These are phyloP conservation scores for Phylloscopus whistleri DNA, from an alignment of 2,113 vertebrate genomes.

Conservation along the genomic window DNA sequence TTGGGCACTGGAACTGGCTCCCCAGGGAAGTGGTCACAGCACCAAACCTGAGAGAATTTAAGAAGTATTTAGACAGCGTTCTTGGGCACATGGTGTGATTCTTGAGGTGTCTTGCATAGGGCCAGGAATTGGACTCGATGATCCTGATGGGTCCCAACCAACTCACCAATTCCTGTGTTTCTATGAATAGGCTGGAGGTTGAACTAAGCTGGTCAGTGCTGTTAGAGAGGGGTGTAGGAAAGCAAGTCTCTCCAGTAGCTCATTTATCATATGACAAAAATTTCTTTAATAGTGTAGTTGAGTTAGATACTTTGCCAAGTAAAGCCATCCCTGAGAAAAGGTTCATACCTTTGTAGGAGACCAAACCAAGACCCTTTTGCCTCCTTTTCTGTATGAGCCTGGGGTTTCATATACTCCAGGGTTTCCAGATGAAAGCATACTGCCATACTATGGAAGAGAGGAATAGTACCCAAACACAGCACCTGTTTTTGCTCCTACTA, in stretches of 20 bases:
- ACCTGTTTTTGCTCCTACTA: neutral
- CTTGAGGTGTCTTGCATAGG: neutral
- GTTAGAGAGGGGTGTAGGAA: rapidly evolving
- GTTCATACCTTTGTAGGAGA: neutral
- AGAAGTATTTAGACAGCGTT: rapidly evolving
- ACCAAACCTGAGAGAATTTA: neutral
- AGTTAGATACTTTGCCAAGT: neutral
- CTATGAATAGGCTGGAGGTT: neutral
- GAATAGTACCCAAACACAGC: neutral
- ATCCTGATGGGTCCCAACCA: neutral
- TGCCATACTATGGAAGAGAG: neutral
- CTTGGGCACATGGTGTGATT: rapidly evolving
- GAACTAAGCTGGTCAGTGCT: neutral
- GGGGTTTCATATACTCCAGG: neutral
- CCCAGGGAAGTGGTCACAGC: neutral
- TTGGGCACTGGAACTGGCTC: neutral
- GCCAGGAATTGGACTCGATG: neutral
- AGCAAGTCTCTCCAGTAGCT: neutral
- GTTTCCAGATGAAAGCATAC: neutral
- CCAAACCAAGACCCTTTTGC: neutral
- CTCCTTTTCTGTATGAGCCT: neutral
- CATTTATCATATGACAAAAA: neutral
- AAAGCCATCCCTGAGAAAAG: neutral
- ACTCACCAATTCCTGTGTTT: neutral
- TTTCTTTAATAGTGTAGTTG: neutral